phyloP scores from a whole-genome alignment of 2,113 vertebrate genomes.

The Rafetus swinhoei region DNA sequence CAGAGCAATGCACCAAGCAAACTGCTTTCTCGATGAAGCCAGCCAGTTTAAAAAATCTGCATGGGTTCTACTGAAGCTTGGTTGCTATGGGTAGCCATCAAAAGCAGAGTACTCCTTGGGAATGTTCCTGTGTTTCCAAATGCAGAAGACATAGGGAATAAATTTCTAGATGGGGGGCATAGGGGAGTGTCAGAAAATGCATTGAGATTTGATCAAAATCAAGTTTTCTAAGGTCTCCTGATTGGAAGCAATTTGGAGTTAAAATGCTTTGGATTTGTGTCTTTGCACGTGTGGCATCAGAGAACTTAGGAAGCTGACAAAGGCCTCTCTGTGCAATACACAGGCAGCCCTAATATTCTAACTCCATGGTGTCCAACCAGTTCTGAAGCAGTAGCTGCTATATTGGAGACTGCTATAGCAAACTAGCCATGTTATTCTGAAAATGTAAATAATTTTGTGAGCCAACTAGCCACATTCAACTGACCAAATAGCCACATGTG shows the following conservation, averaged over 20 bases:
- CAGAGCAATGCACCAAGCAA: conserved; percentile 1
- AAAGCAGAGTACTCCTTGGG: background rate
- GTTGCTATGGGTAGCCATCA: conserved; percentile 22
- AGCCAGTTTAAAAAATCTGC: background rate
- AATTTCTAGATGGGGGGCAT: background rate
- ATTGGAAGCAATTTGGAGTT: background rate
- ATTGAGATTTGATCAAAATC: background rate
- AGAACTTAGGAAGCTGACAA: conserved; percentile 42
- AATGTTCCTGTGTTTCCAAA: conserved; percentile 2
- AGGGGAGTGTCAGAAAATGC: rapidly evolving
- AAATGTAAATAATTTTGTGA: too few relatives aligned
- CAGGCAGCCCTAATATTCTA: background rate
- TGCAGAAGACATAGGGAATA: background rate
- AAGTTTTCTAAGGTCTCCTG: background rate
- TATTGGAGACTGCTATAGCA: too few relatives aligned
- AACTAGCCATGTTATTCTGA: too few relatives aligned
- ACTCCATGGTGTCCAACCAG: too few relatives aligned
- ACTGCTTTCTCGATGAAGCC: background rate
- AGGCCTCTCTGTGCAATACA: background rate
- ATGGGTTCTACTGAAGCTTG: background rate
- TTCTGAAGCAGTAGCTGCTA: too few relatives aligned
- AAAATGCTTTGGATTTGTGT: background rate
- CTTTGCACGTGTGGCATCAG: background rate
- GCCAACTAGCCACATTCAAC: too few relatives aligned
- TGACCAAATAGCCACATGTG: too few relatives aligned